Percentiles rank a stretch among this genome's conserved stretches.
Evolutionary conservation across 2,888 invertebrate species (phyloP).

Genomic region (Marasmarcha lunaedactyla): DNA sequence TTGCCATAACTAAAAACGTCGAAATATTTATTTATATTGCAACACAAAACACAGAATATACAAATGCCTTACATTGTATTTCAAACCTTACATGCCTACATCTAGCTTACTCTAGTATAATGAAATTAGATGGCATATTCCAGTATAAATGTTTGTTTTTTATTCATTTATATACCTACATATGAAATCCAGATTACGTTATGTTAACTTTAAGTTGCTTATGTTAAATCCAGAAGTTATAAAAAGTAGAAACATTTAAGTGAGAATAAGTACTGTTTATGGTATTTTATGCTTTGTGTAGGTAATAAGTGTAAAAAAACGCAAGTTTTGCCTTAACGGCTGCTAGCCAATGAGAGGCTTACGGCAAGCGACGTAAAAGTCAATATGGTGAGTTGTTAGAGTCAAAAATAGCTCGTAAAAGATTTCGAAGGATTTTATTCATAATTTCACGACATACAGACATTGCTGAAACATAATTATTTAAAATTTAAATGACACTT

Average conservation of each 20-base stretch:
- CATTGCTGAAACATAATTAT: not conserved
- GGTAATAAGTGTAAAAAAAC: no score
- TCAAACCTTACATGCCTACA: conserved; percentile 45
- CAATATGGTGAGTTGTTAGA: conserved; percentile 2
- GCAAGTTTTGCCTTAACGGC: no score
- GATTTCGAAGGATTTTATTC: not conserved
- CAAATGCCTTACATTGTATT: conserved; percentile 47
- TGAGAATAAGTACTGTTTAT: no score
- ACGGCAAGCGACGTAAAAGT: no score
- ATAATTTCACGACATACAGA: not conserved
- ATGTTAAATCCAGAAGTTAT: no score
- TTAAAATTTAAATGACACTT: not conserved
- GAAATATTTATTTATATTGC: conserved; percentile 32
- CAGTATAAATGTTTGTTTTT: conserved; percentile 11
- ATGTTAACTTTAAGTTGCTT: no score
- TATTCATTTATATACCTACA: not conserved
- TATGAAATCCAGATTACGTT: no score
- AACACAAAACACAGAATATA: conserved; percentile 49
- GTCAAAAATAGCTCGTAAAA: no score
- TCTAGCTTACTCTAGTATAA: conserved; percentile 51
- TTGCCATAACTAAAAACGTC: conserved; percentile 34
- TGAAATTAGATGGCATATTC: conserved; percentile 27
- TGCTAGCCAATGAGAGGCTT: no score
- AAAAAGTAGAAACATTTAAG: no score
- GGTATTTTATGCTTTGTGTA: no score